Percentiles rank a stretch among this genome's conserved stretches.
Conservation (phyloP, 2,113 vertebrate genomes). For the Mastomys natalensis region DNA sequence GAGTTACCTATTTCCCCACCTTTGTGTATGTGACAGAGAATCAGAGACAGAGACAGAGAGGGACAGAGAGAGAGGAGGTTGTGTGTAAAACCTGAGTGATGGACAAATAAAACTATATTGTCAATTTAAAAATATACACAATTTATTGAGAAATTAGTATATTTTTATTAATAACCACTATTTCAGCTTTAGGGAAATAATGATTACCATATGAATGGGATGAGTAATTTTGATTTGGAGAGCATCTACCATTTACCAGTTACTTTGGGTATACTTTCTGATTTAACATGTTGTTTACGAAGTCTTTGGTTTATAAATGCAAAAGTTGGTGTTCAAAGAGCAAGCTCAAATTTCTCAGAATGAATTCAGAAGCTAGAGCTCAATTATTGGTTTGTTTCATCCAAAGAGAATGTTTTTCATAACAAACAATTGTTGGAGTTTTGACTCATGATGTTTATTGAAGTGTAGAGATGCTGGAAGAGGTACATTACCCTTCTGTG, state of each 20-base stretch:
- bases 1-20: not conserved
- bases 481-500: not conserved
- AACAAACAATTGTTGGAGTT: not conserved
- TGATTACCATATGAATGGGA: not conserved
- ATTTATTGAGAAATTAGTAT: not conserved
- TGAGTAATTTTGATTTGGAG: not conserved
- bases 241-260: not conserved
- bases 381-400: not conserved
- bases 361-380: not conserved
- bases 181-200: slow-evolving; percentile 5
- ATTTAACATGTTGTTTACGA: not conserved
- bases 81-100: not conserved
- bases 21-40: no score
- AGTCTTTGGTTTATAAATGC: not conserved
- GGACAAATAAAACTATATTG: not conserved
- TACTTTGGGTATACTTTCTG: not conserved
- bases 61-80: not conserved
- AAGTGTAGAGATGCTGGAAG: not conserved
- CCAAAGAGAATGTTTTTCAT: not conserved
- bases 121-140: not conserved
- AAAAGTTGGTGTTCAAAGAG: not conserved
- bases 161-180: not conserved
- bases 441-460: not conserved
- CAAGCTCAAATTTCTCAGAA: not conserved
- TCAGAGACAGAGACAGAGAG: no score